Conservation (phyloP, 2,113 vertebrate species). For the Pyrgilauda ruficollis region DNA sequence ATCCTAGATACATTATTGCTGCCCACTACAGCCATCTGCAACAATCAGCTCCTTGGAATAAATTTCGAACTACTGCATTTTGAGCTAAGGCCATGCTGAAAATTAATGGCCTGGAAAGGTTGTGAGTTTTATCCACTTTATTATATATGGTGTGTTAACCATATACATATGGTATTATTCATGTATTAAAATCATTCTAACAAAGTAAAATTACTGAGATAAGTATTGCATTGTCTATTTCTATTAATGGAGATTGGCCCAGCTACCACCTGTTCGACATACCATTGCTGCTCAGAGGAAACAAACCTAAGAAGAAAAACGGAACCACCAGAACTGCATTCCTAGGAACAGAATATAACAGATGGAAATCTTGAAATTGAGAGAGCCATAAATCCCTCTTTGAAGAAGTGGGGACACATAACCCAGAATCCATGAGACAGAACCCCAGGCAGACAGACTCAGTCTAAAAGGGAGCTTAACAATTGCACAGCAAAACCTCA, state of each 20-base stretch:
- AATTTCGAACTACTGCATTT: background rate
- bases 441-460: background rate
- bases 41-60: background rate
- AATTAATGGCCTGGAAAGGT: background rate
- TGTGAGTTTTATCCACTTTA: background rate
- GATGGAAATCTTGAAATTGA: background rate
- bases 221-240: background rate
- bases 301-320: background rate
- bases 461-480: background rate
- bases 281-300: background rate
- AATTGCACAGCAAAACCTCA: background rate
- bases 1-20: background rate
- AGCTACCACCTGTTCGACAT: accelerated
- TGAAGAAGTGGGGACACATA: background rate
- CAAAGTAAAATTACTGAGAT: background rate
- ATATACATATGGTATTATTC: background rate
- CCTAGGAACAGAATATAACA: background rate
- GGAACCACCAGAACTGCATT: background rate
- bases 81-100: background rate
- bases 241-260: background rate
- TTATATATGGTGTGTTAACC: background rate
- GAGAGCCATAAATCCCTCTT: background rate
- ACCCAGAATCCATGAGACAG: background rate
- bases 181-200: background rate
- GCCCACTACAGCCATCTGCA: background rate